These are phyloP conservation scores for Heteronetta atricapilla DNA, from an alignment of 2,113 vertebrate species.

Conservation along the genomic window DNA sequence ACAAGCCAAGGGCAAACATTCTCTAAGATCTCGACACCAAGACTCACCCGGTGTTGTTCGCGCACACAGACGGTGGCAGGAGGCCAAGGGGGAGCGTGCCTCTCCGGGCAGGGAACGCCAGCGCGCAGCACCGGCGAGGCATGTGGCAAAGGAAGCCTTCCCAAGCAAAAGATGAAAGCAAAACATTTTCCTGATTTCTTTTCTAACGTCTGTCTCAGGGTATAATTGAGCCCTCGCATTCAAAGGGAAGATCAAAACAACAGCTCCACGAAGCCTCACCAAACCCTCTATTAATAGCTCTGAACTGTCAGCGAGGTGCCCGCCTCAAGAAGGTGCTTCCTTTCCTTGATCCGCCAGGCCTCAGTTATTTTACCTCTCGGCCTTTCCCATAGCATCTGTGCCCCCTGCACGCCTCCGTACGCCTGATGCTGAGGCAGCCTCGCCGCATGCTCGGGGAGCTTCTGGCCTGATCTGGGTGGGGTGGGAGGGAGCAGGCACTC, in stretches of 20 bases:
- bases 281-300: conserved; percentile 54
- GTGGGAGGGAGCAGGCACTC: not conserved
- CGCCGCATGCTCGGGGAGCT: not conserved
- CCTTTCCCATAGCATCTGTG: not conserved
- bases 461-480: not conserved
- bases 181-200: not conserved
- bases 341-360: not conserved
- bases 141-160: conserved; percentile 40
- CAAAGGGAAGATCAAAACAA: conserved; percentile 64
- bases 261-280: conserved; percentile 25
- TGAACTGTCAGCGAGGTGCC: not conserved
- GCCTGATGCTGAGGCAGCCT: not conserved
- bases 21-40: conserved; percentile 48
- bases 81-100: conserved; percentile 31
- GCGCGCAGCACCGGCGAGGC: not conserved
- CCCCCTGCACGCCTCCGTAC: not conserved
- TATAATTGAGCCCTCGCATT: conserved; percentile 36
- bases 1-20: conserved; percentile 55
- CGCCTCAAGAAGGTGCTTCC: conserved; percentile 30
- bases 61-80: conserved; percentile 20
- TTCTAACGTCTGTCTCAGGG: conserved; percentile 37
- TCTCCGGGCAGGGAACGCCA: not conserved
- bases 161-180: conserved; percentile 60
- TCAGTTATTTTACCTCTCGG: not conserved
- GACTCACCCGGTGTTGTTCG: conserved; percentile 20